Conservation (phyloP, 2,888 invertebrate genomes). For the Odontothrips loti region DNA sequence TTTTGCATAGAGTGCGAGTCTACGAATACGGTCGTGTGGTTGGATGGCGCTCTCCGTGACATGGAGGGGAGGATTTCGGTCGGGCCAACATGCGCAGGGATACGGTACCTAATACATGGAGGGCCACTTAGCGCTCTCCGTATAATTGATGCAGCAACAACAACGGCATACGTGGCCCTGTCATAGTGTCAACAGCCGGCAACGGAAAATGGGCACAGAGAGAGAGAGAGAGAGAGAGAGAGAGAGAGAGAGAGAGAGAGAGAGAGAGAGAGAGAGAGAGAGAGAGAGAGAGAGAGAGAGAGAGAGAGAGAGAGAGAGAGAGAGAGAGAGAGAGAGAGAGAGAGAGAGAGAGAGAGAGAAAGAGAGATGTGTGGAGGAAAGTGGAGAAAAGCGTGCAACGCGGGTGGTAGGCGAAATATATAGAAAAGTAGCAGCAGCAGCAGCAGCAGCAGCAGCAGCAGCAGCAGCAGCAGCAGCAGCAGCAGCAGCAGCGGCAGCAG, state of each 20-base stretch:
- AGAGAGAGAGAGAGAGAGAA: not conserved
- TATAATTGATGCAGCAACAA: slow-evolving; percentile 12
- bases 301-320: not conserved
- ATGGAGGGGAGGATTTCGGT: not conserved
- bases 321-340: not conserved
- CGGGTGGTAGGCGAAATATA: not conserved
- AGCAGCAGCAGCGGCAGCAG: too few species aligned
- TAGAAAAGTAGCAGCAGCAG: too few species aligned
- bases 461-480: too few species aligned
- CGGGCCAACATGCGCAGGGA: not conserved
- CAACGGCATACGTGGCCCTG: not conserved
- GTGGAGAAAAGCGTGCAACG: not conserved
- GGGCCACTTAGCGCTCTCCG: not conserved
- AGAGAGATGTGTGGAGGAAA: not conserved
- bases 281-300: not conserved
- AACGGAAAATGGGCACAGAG: too few species aligned
- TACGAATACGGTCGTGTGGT: too few species aligned
- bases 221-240: not conserved
- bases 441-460: too few species aligned
- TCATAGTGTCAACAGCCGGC: slow-evolving; percentile 3
- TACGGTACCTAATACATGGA: slow-evolving; percentile 15
- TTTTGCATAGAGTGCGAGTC: too few species aligned
- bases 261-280: not conserved
- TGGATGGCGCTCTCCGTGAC: too few species aligned
- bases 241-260: not conserved